Evolutionary conservation across 2,888 invertebrate genomes (phyloP).

Genomic region (Amorpha juglandis): DNA sequence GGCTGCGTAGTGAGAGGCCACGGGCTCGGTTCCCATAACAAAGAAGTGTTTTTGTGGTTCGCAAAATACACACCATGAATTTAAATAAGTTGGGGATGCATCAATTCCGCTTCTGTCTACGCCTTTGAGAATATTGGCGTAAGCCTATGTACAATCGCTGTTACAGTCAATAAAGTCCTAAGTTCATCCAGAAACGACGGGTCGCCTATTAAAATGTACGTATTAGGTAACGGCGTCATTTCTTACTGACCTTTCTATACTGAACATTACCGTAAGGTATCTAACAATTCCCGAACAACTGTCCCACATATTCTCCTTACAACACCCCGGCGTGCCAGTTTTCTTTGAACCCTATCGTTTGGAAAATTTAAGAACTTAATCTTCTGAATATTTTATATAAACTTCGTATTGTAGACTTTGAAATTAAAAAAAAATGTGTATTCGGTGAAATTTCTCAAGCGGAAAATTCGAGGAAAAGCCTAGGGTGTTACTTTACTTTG

Average conservation of each 20-base stretch:
- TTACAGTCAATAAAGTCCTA: too few species aligned
- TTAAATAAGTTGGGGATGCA: too few species aligned
- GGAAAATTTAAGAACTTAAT: constrained; percentile 50
- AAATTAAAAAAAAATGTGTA: constrained; percentile 32
- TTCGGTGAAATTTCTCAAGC: constrained; percentile 29
- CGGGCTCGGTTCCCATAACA: too few species aligned
- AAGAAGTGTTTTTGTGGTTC: too few species aligned
- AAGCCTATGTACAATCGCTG: not conserved
- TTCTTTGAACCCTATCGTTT: constrained; percentile 44
- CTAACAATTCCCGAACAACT: constrained; percentile 50
- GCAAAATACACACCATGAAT: too few species aligned
- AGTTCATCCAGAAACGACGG: too few species aligned
- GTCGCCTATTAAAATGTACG: too few species aligned
- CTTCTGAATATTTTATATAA: constrained; percentile 44
- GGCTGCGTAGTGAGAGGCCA: too few species aligned
- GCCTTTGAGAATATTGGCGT: too few species aligned
- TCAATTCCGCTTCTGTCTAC: too few species aligned
- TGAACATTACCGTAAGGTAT: not conserved
- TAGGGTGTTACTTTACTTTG: too few species aligned
- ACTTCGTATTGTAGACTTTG: constrained; percentile 40
- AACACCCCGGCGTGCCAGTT: constrained; percentile 37
- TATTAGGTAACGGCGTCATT: not conserved
- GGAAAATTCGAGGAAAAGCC: not conserved
- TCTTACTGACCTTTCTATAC: not conserved
- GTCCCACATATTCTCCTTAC: constrained; percentile 48